phyloP scores from a whole-genome alignment of 2,113 vertebrate genomes.

The Sitta europaea region DNA sequence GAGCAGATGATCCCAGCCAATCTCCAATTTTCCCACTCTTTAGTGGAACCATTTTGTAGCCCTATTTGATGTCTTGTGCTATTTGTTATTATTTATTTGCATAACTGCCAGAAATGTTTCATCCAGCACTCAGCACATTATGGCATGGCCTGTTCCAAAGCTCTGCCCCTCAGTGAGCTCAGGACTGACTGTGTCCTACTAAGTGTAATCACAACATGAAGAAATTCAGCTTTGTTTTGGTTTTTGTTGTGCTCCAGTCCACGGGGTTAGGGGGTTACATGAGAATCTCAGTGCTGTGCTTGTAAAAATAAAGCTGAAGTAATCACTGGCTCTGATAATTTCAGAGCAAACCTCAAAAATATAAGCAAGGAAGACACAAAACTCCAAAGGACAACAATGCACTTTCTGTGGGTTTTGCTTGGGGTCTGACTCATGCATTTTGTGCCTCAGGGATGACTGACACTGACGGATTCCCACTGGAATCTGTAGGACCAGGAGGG shows the following conservation, averaged over 20 bases:
- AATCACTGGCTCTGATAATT: neutral
- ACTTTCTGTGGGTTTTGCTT: neutral
- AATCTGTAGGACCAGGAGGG: neutral
- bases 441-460: rapidly evolving
- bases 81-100: neutral
- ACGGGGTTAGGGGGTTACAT: neutral
- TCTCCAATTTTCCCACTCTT: neutral
- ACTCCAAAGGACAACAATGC: neutral
- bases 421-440: neutral
- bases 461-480: neutral
- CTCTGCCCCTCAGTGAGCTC: neutral
- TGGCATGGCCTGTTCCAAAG: neutral
- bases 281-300: neutral
- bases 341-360: conserved; percentile 32
- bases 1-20: neutral
- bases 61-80: neutral
- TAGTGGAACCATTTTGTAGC: neutral
- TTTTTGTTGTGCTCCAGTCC: neutral
- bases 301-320: neutral
- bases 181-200: neutral
- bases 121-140: neutral
- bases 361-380: neutral
- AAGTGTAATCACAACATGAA: neutral
- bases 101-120: neutral
- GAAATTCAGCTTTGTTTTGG: neutral